Evolutionary conservation across 2,797 vertebrate genomes (phyloP).

Genomic region (Oreochromis grahami): DNA sequence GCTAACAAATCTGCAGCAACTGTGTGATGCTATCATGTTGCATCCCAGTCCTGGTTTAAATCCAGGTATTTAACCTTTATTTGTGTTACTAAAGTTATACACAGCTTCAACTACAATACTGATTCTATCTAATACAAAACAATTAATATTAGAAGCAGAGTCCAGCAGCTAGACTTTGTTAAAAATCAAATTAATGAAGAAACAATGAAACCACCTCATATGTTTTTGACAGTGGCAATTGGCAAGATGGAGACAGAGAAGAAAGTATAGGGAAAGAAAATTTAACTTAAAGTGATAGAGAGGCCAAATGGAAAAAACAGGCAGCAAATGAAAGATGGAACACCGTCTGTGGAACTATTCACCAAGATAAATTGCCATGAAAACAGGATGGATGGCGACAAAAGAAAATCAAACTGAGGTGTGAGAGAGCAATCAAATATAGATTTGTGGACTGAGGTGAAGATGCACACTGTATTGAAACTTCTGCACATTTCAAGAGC

Average conservation of each 20-base stretch:
- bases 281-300: slow-evolving; percentile 44
- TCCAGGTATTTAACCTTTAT: not conserved
- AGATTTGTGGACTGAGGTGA: not conserved
- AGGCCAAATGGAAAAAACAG: slow-evolving; percentile 40
- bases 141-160: not conserved
- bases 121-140: not conserved
- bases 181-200: not conserved
- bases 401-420: slow-evolving; percentile 25
- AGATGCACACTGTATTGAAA: not conserved
- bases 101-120: not conserved
- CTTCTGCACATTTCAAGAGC: not conserved
- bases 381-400: slow-evolving; percentile 42
- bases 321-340: slow-evolving; percentile 41
- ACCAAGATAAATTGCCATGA: slow-evolving; percentile 39
- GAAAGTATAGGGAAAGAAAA: slow-evolving; percentile 14
- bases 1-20: no score
- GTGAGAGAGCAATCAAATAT: slow-evolving; percentile 39
- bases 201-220: not conserved
- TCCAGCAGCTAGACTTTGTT: not conserved
- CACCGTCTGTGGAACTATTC: not conserved
- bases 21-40: no score
- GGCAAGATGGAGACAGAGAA: slow-evolving; percentile 13
- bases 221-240: not conserved
- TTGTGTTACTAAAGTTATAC: not conserved
- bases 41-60: not conserved